phyloP scores from a whole-genome alignment of 2,797 vertebrate species.

The Sebastolobus altivelis region DNA sequence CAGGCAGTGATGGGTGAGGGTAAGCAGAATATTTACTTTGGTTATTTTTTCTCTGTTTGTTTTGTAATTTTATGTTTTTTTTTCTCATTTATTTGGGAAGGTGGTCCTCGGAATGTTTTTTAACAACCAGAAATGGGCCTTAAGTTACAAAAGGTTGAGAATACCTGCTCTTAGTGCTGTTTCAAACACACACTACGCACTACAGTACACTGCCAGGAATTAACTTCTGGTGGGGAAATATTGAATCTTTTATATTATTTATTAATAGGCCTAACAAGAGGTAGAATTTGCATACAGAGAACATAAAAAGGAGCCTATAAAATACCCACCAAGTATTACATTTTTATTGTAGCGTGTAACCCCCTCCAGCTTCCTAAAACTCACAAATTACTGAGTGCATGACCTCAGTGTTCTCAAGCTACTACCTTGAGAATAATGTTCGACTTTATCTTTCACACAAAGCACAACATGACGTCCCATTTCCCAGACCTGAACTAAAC shows the following conservation, averaged over 20 bases:
- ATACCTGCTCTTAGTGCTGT: neutral
- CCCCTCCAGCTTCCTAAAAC: neutral
- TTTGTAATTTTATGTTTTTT: neutral
- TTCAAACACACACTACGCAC: accelerated
- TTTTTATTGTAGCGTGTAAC: constrained; percentile 16
- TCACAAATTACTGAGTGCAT: neutral
- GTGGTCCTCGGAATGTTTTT: neutral
- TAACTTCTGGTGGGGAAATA: neutral
- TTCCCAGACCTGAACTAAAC: constrained; percentile 35
- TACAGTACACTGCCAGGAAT: neutral
- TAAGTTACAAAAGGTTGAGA: neutral
- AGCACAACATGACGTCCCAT: neutral
- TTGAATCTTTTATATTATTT: neutral
- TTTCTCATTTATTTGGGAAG: neutral
- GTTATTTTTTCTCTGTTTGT: neutral
- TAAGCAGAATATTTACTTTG: too few species aligned
- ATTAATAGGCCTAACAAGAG: neutral
- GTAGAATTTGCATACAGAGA: neutral
- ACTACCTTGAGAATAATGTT: neutral
- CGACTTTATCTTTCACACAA: constrained; percentile 4
- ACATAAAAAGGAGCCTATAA: constrained; percentile 9
- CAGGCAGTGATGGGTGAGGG: neutral
- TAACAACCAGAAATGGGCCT: neutral
- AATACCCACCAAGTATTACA: neutral
- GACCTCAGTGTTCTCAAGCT: constrained; percentile 15